phyloP scores from a whole-genome alignment of 2,113 vertebrate species.

The Cepphus grylle region DNA sequence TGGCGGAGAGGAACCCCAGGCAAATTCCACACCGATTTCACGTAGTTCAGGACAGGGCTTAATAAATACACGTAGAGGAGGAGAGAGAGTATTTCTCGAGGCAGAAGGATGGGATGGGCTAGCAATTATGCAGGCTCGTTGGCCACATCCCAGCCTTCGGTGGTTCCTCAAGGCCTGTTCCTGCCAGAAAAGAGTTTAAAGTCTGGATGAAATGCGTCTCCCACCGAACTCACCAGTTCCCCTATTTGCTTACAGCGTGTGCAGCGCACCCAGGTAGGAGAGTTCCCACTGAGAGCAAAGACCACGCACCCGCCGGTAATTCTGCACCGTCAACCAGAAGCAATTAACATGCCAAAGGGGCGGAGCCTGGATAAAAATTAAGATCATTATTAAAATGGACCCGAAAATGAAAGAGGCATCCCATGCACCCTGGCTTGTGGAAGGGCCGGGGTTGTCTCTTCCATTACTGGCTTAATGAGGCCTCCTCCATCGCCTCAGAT shows the following conservation, averaged over 20 bases:
- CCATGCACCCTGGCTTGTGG: fast-evolving
- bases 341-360: not conserved
- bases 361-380: not conserved
- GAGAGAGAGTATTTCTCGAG: not conserved
- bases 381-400: not conserved
- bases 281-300: not conserved
- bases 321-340: not conserved
- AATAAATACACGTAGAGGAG: not conserved
- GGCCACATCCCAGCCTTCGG: not conserved
- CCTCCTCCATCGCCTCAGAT: not conserved
- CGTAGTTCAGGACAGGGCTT: not conserved
- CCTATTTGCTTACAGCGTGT: not conserved
- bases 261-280: not conserved
- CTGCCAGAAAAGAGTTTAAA: not conserved
- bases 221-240: not conserved
- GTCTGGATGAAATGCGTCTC: not conserved
- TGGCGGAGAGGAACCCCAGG: not conserved
- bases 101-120: not conserved
- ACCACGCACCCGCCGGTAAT: fast-evolving
- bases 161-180: not conserved
- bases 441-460: not conserved
- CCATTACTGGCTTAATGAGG: not conserved
- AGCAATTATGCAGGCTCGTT: not conserved
- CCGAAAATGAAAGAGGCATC: not conserved
- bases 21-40: conserved; percentile 30